Evolutionary conservation across 1,140 invertebrate genomes (phyloP), one percentile per base, ranked within the genome.

Genomic region (Idris sp.): DNA sequence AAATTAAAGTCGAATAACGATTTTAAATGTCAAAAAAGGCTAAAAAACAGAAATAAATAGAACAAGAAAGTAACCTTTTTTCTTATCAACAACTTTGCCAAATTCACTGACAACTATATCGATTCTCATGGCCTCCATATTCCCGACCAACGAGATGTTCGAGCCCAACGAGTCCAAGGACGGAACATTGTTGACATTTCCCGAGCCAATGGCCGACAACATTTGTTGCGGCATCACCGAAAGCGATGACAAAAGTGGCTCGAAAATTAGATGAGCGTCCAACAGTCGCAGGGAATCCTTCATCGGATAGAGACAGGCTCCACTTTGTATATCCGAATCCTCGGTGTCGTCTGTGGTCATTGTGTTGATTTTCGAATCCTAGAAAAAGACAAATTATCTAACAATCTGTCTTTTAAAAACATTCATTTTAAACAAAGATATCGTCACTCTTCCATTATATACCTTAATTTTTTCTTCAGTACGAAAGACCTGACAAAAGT

Each of bases 181-280:
- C 2, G 92, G 92, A 4, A 89, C 84, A 56, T 87, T 81, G 54
- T 87, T 89, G 44, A 86, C 86, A 79, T 86, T 89, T 26, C 89
- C 88, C 6, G 86, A 87, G 33, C 86, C 84, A 64, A 88, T 86
- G 8, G 83, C 86, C 10, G 86, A 88, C 11, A 88, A 89, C 90
- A 96, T 93, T 87, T 96, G 94, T 79, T 95, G 92, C 0, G 95
- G 94, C 89, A 95, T 95, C 0, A 97, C 93, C 11, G 94, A 95
- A 4, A 97, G 87, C 28, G 93, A 93, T 0, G 93, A 92, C 5
- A 97, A 85, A 44, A 97, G 87, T 0, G 95, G 95, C 81, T 96
- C 93, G 84, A 97, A 97, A 68, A 97, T 96, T n/a, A 96, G 89
- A 89, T 97, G 95, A 10, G 96, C 95, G 86, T 97, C 95, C 46